Evolutionary conservation across 2,113 vertebrate genomes (phyloP).

Genomic region (Daboia siamensis): DNA sequence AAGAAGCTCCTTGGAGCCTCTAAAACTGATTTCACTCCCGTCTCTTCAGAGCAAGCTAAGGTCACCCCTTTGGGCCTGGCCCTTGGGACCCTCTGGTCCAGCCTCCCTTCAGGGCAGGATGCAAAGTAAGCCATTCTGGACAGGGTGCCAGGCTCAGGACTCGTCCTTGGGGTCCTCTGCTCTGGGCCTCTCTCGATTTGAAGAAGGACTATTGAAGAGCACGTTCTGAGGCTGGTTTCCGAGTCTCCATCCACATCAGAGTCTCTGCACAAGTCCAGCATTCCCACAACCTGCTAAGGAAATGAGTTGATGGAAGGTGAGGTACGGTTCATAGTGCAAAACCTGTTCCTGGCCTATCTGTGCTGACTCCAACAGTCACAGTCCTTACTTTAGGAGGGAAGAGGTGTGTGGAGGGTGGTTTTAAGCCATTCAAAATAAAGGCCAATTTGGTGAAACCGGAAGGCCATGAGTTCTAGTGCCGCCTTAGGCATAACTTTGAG

Average conservation of each 20-base stretch:
- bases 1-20: not conserved
- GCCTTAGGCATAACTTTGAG: not conserved
- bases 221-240: not conserved
- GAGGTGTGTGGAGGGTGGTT: not conserved
- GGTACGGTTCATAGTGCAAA: not conserved
- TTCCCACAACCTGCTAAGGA: not conserved
- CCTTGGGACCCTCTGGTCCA: not conserved
- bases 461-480: not conserved
- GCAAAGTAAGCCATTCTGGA: not conserved
- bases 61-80: not conserved
- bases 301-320: not conserved
- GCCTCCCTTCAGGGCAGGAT: not conserved
- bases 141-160: not conserved
- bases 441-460: not conserved
- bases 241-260: not conserved
- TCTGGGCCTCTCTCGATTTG: not conserved
- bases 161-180: not conserved
- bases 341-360: not conserved
- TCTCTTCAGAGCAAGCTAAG: not conserved
- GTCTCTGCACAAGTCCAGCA: not conserved
- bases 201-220: not conserved
- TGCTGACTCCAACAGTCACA: not conserved
- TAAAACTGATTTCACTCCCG: accelerated
- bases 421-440: not conserved
- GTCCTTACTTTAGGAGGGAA: no score